Base-by-base conservation (phyloP, 2,888 invertebrate genomes). In the Boloria selene region DNA sequence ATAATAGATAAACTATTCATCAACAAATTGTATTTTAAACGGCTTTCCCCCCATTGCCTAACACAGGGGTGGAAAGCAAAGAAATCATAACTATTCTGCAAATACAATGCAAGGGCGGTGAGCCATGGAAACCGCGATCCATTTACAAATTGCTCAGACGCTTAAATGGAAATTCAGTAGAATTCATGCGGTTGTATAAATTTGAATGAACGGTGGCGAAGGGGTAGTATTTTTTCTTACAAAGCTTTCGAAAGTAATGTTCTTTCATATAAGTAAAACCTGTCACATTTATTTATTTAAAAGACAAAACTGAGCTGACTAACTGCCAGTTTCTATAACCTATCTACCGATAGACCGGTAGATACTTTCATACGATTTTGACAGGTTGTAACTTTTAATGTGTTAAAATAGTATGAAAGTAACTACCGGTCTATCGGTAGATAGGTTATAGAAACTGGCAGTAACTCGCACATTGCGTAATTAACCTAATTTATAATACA, bases 141-240 rank as follows among this genome's bases (percentile, higher is more conserved):
- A 88, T 88, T 87, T 87, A 85, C 83, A 90, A 90, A 89, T 90
- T 89, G 86, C 84, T 80, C 78, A 78, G 77, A 75, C 77, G 79
- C 79, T 81, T 83, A 82, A 83, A 85, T 81, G 82, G 79, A 78
- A 75, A 77, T 74, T 75, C 77, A 76, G 75, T 76, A 76, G 77
- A 79, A 82, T 80, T 82, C 78, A 81, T 78, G 82, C 77, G 79
- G 80, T 82, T 78, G 86, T 86, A 82, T 86, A 87, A 86, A 87
- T 88, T 87, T 87, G 79, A 88, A 88, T 88, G 86, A 86, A 86
- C 81, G 38, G 22, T 61, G 56, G 56, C 51, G 49, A 64, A 22
- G 38, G 62, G 61, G 42, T 54, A 44, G 31, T 54, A 38, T 55
- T 22, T 13, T 26, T 55, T 56, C 44, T 51, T 44, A 17, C 13